Conservation (phyloP, 2,888 invertebrate species). For the Mythimna ferrago region DNA sequence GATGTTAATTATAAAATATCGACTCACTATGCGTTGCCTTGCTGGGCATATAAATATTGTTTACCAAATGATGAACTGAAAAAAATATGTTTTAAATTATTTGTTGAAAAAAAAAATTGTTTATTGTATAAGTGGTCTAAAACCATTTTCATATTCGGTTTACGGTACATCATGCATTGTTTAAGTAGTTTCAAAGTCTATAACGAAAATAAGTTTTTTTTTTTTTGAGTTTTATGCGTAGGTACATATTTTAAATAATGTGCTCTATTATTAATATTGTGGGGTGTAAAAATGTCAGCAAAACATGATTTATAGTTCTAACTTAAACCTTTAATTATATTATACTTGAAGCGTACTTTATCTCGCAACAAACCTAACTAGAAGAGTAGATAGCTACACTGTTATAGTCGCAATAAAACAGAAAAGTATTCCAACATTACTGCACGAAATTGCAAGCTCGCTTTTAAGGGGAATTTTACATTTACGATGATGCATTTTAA, state of each 20-base stretch:
- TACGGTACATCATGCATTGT: no score
- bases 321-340: constrained; percentile 9
- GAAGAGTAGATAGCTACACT: constrained; percentile 15
- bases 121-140: no score
- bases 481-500: constrained; percentile 55
- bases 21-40: no score
- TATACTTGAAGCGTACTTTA: constrained; percentile 24
- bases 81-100: no score
- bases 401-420: constrained; percentile 41
- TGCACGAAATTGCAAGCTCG: constrained; percentile 34
- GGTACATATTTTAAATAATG: neutral
- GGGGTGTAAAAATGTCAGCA: neutral
- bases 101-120: no score
- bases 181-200: no score
- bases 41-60: no score
- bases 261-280: neutral
- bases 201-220: no score
- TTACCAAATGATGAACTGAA: no score
- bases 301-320: constrained; percentile 9
- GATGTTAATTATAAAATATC: no score
- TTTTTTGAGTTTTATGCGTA: no score
- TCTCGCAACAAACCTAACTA: constrained; percentile 8
- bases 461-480: constrained; percentile 39
- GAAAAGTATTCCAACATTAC: constrained; percentile 25
- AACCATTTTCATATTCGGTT: neutral